Percentiles rank a stretch among this genome's conserved stretches.
These are phyloP conservation scores for Gortyna flavago DNA, from an alignment of 2,888 invertebrate species.

Conservation along the genomic window DNA sequence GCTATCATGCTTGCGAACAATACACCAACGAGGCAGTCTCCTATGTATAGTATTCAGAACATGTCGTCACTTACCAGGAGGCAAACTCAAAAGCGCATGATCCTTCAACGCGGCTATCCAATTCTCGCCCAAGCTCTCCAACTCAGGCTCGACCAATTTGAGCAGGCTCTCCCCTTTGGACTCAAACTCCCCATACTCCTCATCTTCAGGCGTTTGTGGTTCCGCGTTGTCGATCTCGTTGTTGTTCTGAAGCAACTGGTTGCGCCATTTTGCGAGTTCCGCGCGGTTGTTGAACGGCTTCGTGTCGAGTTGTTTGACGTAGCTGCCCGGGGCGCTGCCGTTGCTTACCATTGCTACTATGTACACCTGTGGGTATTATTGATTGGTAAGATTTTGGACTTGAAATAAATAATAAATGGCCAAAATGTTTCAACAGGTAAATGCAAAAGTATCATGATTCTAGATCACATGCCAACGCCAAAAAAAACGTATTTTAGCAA, in stretches of 20 bases:
- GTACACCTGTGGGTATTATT: conserved; percentile 92
- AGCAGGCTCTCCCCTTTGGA: conserved; percentile 95
- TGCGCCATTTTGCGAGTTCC: conserved; percentile 85
- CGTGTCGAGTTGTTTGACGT: conserved; percentile 87
- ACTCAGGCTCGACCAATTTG: conserved; percentile 97
- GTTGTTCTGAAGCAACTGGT: conserved; percentile 78
- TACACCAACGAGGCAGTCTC: too few species aligned
- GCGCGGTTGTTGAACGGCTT: conserved; percentile 84
- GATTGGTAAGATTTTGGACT: conserved; percentile 2
- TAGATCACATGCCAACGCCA: background rate
- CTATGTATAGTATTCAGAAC: too few species aligned
- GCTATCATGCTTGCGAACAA: too few species aligned
- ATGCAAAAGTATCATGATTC: background rate
- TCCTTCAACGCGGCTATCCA: conserved; percentile 99
- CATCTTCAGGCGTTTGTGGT: conserved; percentile 76
- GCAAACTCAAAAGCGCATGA: conserved; percentile 97
- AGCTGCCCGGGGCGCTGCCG: conserved; percentile 92
- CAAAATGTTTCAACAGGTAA: background rate
- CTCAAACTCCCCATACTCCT: conserved; percentile 94
- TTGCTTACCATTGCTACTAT: conserved; percentile 97
- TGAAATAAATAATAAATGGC: background rate
- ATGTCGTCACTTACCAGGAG: conserved; percentile 90
- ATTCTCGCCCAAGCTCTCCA: conserved; percentile 96
- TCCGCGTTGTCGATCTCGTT: conserved; percentile 81
- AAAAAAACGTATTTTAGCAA: background rate